Evolutionary conservation across 2,888 invertebrate genomes (phyloP).

Genomic region (Creontiades dilutus): DNA sequence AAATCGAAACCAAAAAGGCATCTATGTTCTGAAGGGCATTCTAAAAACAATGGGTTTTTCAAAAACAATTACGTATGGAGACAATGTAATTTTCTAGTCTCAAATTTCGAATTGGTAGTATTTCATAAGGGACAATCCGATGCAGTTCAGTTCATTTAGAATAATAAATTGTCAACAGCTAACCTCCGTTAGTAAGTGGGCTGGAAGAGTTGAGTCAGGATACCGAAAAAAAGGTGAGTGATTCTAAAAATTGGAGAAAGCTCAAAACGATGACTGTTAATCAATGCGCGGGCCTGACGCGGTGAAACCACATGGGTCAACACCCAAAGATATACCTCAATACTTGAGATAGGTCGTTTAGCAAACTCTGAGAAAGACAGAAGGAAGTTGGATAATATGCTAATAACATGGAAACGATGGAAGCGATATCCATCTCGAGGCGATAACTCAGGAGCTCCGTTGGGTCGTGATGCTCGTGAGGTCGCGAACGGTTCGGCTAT

Average conservation of each 20-base stretch:
- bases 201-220: no score
- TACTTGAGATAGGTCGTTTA: background rate
- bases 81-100: no score
- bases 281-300: background rate
- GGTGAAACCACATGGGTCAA: background rate
- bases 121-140: no score
- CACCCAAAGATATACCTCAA: background rate
- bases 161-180: no score
- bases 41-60: no score
- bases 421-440: conserved; percentile 51
- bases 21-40: no score
- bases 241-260: background rate
- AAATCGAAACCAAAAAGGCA: no score
- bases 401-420: conserved; percentile 65
- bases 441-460: conserved; percentile 55
- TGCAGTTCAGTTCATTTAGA: no score
- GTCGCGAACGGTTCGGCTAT: conserved; percentile 53
- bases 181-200: no score
- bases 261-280: background rate
- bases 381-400: conserved; percentile 56
- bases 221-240: no score
- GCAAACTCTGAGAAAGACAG: background rate
- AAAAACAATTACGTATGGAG: no score
- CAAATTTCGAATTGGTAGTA: no score
- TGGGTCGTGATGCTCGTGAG: conserved; percentile 65